These are phyloP conservation scores for Isaurus tuberculatus DNA, from an alignment of 92 coral and sea anemone genomes.

Conservation along the genomic window DNA sequence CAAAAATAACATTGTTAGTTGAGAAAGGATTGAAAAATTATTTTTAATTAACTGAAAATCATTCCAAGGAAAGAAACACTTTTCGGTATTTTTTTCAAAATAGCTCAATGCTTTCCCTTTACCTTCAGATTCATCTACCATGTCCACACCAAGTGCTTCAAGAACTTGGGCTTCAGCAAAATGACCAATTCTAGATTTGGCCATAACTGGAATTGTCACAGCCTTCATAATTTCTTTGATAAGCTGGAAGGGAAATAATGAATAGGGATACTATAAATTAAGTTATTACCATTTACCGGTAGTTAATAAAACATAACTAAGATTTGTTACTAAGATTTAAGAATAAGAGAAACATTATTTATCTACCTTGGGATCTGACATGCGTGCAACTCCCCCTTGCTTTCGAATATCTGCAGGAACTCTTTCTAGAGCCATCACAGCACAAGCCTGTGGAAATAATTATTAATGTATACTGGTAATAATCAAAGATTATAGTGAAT, in stretches of 20 bases:
- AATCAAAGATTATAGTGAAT: too few species aligned
- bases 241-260: conserved; percentile 49
- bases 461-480: too few species aligned
- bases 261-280: background rate
- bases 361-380: conserved; percentile 97
- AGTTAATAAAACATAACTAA: background rate
- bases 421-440: conserved; percentile 99
- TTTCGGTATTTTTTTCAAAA: too few species aligned
- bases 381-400: conserved; percentile 96
- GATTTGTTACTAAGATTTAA: too few species aligned
- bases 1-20: background rate
- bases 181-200: conserved; percentile 97
- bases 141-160: conserved; percentile 94
- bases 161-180: conserved; percentile 98
- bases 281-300: background rate
- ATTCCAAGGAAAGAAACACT: too few species aligned
- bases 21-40: too few species aligned
- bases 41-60: background rate
- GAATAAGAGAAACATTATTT: too few species aligned
- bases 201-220: conserved; percentile 98
- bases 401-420: conserved; percentile 96
- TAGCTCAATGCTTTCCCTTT: too few species aligned
- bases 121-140: conserved; percentile 99
- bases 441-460: conserved; percentile 82
- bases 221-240: conserved; percentile 96